phyloP scores from a whole-genome alignment of 1,140 invertebrate genomes.

The Megalopta genalis region DNA sequence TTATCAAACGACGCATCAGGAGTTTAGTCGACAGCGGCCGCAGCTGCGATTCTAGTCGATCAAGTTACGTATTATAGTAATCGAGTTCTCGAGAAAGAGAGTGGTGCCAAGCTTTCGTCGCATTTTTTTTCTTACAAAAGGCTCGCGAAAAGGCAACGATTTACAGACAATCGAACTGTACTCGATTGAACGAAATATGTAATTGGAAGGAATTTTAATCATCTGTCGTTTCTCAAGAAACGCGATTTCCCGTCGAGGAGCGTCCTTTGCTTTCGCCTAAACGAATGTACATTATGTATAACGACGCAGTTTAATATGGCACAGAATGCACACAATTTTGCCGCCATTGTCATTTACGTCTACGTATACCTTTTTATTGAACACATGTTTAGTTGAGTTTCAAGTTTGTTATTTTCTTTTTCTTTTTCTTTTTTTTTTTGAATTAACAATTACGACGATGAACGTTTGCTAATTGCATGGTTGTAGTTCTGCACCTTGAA shows the following conservation, averaged over 20 bases:
- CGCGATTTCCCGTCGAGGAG: background rate
- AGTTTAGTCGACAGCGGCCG: background rate
- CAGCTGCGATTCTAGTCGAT: background rate
- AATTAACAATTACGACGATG: background rate
- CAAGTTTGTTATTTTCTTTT: background rate
- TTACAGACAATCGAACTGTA: background rate
- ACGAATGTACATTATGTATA: background rate
- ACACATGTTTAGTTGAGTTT: conserved; percentile 25
- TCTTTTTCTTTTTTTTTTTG: background rate
- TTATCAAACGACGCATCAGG: background rate
- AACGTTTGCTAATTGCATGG: conserved; percentile 14
- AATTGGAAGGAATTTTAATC: background rate
- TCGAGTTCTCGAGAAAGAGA: background rate
- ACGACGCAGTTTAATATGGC: background rate
- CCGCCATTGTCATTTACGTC: background rate
- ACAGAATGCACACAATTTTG: background rate
- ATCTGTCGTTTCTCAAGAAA: background rate
- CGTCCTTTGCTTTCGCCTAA: too few species aligned
- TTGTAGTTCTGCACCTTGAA: background rate
- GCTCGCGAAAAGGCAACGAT: background rate
- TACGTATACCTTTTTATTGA: background rate
- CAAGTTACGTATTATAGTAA: background rate
- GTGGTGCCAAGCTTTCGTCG: background rate
- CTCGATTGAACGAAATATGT: conserved; percentile 1
- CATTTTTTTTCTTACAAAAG: background rate